Percentiles rank a stretch among this genome's conserved stretches.
These are phyloP conservation scores for Cottoperca gobio DNA, from an alignment of 2,797 vertebrate species.

Conservation along the genomic window DNA sequence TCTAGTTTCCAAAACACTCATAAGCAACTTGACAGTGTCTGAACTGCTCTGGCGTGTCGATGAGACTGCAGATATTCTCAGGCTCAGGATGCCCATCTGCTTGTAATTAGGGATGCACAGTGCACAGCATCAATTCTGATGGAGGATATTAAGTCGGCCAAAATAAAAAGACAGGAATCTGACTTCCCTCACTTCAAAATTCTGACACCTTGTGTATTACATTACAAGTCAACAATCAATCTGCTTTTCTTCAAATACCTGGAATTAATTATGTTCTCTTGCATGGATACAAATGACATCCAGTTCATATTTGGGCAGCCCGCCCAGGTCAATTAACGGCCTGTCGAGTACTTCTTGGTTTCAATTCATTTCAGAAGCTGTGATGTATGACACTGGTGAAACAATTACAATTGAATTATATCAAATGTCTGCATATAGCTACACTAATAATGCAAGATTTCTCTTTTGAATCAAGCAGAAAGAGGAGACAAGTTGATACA, in stretches of 20 bases:
- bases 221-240: background rate
- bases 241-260: background rate
- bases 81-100: constrained; percentile 15
- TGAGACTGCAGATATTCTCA: constrained; percentile 17
- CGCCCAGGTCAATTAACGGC: constrained; percentile 32
- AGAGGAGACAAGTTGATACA: background rate
- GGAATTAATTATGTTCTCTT: background rate
- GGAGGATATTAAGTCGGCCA: constrained; percentile 10
- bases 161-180: background rate
- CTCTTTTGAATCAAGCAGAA: background rate
- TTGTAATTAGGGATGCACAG: constrained; percentile 8
- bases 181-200: constrained; percentile 9
- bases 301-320: constrained; percentile 22
- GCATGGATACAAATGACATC: constrained; percentile 23
- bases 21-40: background rate
- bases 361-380: constrained; percentile 38
- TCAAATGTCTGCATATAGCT: constrained; percentile 6
- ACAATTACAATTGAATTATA: constrained; percentile 18
- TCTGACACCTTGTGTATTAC: background rate
- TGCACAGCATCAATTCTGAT: constrained; percentile 8
- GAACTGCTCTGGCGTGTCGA: constrained; percentile 23
- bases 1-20: background rate
- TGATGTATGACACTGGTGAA: constrained; percentile 8
- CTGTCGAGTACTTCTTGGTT: constrained; percentile 16
- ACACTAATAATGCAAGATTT: background rate